A percentile compares a stretch with the other conserved stretches of the same genome.
phyloP scores from a whole-genome alignment of 2,113 vertebrate genomes.

The Emydura subglobosa region DNA sequence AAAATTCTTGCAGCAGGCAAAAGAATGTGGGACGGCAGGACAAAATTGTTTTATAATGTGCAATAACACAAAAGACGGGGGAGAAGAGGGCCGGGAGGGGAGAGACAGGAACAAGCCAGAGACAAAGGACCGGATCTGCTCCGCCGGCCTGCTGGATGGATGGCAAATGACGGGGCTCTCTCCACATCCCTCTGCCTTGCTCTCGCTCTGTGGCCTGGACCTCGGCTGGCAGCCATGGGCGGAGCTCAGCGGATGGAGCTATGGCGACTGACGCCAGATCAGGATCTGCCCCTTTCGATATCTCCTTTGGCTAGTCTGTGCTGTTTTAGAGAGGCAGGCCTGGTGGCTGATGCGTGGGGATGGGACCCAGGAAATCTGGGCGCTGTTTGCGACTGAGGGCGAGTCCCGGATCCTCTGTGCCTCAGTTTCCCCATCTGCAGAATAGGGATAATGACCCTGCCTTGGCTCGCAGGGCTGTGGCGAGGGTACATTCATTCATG shows the following conservation, averaged over 20 bases:
- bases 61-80: constrained; percentile 79
- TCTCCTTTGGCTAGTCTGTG: too few relatives aligned
- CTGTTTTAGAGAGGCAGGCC: background rate
- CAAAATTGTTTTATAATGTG: constrained; percentile 85
- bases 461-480: too few relatives aligned
- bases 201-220: too few relatives aligned
- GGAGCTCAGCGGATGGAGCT: background rate
- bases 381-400: background rate
- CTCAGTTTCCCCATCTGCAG: constrained; percentile 18
- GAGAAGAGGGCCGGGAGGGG: background rate
- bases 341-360: too few relatives aligned
- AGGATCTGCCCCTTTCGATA: background rate
- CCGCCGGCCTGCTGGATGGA: background rate
- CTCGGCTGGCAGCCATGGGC: too few relatives aligned
- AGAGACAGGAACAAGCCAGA: constrained; percentile 43
- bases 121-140: background rate
- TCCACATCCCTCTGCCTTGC: too few relatives aligned
- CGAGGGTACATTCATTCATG: background rate
- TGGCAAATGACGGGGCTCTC: background rate
- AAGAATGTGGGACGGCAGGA: constrained; percentile 82
- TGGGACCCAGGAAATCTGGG: background rate
- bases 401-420: background rate
- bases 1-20: constrained; percentile 85
- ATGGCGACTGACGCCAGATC: background rate
- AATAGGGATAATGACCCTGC: too few relatives aligned